A percentile compares a stretch with the other conserved stretches of the same genome.
phyloP scores from a whole-genome alignment of 2,888 invertebrate genomes.

The Laspeyria flexula region DNA sequence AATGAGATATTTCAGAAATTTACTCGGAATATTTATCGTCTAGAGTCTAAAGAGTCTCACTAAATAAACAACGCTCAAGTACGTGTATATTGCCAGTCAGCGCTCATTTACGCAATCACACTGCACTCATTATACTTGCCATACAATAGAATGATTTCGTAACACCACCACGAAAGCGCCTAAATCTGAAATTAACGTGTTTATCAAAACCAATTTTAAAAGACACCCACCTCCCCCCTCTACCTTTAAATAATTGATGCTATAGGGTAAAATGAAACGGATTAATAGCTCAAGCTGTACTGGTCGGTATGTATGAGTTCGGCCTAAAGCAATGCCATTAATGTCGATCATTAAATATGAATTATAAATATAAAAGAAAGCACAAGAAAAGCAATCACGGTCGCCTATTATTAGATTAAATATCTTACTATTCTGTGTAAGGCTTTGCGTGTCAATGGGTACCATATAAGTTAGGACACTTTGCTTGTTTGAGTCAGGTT shows the following conservation, averaged over 20 bases:
- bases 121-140: constrained; percentile 71
- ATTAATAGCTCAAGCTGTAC: constrained; percentile 53
- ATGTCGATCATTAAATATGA: constrained; percentile 85
- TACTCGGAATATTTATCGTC: too few relatives aligned
- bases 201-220: constrained; percentile 57
- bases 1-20: too few relatives aligned
- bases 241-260: constrained; percentile 25
- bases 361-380: constrained; percentile 85
- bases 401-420: constrained; percentile 80
- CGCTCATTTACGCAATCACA: constrained; percentile 72
- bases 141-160: constrained; percentile 77
- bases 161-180: constrained; percentile 78
- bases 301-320: constrained; percentile 58
- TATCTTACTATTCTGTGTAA: constrained; percentile 62
- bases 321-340: constrained; percentile 80
- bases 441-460: constrained; percentile 37
- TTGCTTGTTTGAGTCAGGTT: constrained; percentile 15
- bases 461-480: constrained; percentile 21
- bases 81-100: constrained; percentile 55
- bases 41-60: too few relatives aligned
- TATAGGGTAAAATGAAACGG: constrained; percentile 33
- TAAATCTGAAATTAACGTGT: constrained; percentile 85
- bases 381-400: constrained; percentile 80
- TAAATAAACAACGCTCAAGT: constrained; percentile 39
- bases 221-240: constrained; percentile 38